Conservation (phyloP, 2,797 vertebrate species). For the Siniperca obscura region DNA sequence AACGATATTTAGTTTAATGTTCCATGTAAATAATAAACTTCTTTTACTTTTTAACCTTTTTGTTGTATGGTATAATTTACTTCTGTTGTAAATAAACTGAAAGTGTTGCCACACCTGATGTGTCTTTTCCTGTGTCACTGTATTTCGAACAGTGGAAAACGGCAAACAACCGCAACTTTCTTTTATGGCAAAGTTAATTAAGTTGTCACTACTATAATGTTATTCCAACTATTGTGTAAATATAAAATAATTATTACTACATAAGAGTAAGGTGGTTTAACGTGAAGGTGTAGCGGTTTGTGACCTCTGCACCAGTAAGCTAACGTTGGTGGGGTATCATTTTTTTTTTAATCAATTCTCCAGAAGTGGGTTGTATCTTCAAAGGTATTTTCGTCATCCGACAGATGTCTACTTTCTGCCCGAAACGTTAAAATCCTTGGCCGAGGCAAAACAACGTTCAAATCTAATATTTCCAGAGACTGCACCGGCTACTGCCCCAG, state of each 20-base stretch:
- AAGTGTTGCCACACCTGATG: background rate
- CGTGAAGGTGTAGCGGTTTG: background rate
- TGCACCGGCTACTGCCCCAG: too few species aligned
- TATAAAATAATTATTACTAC: background rate
- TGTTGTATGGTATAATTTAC: background rate
- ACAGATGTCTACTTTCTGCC: too few species aligned
- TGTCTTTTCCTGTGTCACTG: background rate
- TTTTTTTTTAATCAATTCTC: too few species aligned
- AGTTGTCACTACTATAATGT: background rate
- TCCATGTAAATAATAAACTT: background rate
- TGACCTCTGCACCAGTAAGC: background rate
- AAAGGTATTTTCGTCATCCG: too few species aligned
- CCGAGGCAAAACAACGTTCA: too few species aligned
- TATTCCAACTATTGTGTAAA: too few species aligned
- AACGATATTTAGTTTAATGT: background rate
- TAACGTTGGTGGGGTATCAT: background rate
- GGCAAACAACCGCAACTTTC: background rate
- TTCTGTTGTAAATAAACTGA: conserved; percentile 17
- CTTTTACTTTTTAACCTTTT: conserved; percentile 17
- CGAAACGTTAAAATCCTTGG: too few species aligned
- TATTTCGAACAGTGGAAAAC: background rate
- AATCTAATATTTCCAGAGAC: too few species aligned
- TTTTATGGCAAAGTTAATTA: background rate
- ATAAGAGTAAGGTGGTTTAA: background rate
- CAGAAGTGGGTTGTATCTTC: too few species aligned